phyloP scores from a whole-genome alignment of 2,113 vertebrate genomes.

The Upupa epops region DNA sequence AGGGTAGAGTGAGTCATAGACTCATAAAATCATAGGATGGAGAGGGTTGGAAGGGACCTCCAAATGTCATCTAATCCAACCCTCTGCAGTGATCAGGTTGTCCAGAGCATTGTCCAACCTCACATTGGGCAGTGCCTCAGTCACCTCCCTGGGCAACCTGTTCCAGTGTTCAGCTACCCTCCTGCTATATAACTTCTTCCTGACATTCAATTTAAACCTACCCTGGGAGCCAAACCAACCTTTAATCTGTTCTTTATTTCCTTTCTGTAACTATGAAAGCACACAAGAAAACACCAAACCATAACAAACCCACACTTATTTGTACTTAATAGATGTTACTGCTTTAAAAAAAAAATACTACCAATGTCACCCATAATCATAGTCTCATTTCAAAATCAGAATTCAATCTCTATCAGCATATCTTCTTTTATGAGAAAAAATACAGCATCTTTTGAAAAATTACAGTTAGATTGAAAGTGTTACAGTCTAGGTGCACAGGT shows the following conservation, averaged over 20 bases:
- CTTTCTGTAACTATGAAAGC: background rate
- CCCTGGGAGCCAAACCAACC: background rate
- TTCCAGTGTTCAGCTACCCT: too few relatives aligned
- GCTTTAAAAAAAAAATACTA: background rate
- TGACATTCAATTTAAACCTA: too few relatives aligned
- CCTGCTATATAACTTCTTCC: too few relatives aligned
- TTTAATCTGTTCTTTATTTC: background rate
- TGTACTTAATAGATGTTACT: background rate
- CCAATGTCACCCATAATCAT: background rate
- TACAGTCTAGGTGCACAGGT: background rate
- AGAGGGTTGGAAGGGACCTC: too few relatives aligned
- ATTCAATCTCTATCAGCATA: background rate
- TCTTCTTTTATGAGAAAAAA: background rate
- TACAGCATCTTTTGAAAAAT: background rate
- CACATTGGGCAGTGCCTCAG: too few relatives aligned
- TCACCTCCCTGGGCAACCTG: too few relatives aligned
- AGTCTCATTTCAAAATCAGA: background rate
- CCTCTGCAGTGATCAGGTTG: too few relatives aligned
- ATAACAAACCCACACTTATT: background rate
- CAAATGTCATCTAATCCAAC: too few relatives aligned
- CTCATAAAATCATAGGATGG: too few relatives aligned
- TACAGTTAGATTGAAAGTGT: background rate
- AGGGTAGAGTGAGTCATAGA: background rate
- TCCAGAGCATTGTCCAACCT: too few relatives aligned
- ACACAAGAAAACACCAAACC: background rate